phyloP scores from a whole-genome alignment of 2,113 vertebrate genomes.

The Globicephala melas region DNA sequence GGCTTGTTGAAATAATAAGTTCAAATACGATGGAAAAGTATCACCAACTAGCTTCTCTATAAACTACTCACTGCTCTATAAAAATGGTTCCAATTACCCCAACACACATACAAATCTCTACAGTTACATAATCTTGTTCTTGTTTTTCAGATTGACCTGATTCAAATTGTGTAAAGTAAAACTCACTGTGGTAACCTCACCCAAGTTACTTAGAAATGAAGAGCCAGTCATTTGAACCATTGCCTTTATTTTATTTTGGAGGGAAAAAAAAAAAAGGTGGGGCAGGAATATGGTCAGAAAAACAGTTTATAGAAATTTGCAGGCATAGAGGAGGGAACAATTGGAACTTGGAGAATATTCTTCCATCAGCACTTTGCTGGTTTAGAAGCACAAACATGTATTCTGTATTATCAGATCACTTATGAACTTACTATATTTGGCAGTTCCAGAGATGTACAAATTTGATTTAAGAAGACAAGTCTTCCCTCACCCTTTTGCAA shows the following conservation, averaged over 20 bases:
- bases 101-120: not conserved
- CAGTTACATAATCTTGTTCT: not conserved
- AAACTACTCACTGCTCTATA: not conserved
- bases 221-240: not conserved
- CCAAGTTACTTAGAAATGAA: not conserved
- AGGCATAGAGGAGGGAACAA: not conserved
- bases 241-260: not conserved
- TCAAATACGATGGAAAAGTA: not conserved
- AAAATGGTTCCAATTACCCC: not conserved
- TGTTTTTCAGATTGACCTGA: not conserved
- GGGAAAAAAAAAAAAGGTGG: not conserved
- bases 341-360: not conserved
- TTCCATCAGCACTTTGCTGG: not conserved
- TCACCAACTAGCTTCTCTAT: not conserved
- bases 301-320: not conserved
- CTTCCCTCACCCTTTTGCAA: not conserved
- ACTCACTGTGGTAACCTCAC: not conserved
- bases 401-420: not conserved
- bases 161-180: conserved; percentile 34
- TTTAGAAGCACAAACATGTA: not conserved
- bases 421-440: not conserved
- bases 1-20: not conserved
- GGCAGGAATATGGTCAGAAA: not conserved
- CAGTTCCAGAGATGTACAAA: not conserved
- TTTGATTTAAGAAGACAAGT: not conserved